Evolutionary conservation across 2,113 vertebrate genomes (phyloP).

Genomic region (Buteo buteo): DNA sequence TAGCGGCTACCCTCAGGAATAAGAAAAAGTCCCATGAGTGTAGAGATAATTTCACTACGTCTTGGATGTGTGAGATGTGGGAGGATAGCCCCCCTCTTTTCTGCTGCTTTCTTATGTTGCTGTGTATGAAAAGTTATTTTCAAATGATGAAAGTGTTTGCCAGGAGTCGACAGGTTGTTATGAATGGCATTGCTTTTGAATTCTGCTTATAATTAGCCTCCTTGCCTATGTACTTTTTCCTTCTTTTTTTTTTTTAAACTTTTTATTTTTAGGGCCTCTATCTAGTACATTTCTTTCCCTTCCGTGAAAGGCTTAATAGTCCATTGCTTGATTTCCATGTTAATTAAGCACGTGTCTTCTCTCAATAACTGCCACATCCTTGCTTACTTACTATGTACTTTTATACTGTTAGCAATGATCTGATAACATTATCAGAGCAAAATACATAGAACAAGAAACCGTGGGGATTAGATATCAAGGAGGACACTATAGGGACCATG

Average conservation of each 20-base stretch:
- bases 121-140: conserved; percentile 1
- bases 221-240: background rate
- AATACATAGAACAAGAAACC: conserved; percentile 32
- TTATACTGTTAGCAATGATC: conserved; percentile 12
- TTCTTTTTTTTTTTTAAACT: background rate
- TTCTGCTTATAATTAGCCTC: conserved; percentile 15
- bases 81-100: background rate
- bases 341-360: conserved; percentile 14
- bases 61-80: background rate
- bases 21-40: background rate
- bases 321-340: conserved; percentile 33
- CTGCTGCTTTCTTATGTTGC: background rate
- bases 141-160: conserved; percentile 11
- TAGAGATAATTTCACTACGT: background rate
- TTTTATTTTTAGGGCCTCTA: background rate
- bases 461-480: conserved; percentile 3
- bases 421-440: conserved; percentile 30
- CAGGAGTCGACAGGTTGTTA: background rate
- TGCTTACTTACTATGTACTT: background rate
- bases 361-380: background rate
- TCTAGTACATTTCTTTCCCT: background rate
- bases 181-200: background rate
- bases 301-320: background rate
- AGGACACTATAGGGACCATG: background rate
- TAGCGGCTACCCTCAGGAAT: background rate